Evolutionary conservation across 2,888 invertebrate species (phyloP).

Genomic region (Cephus spinipes): DNA sequence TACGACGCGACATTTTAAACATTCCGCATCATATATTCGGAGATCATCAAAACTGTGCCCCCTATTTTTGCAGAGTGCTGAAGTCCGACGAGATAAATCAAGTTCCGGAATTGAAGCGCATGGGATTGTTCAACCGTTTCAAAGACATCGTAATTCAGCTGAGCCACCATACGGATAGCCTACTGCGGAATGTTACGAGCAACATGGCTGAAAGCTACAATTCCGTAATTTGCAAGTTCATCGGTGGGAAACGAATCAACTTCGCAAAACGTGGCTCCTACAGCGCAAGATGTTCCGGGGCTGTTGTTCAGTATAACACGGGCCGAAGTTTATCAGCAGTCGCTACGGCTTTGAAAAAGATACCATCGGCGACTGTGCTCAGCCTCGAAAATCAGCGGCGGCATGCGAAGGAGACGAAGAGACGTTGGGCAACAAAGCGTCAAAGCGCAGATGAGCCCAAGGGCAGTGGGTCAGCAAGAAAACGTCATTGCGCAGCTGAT

Average conservation of each 20-base stretch:
- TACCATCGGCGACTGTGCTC: too few species aligned
- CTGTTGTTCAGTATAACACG: too few species aligned
- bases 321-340: too few species aligned
- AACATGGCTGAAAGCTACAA: conserved; percentile 26
- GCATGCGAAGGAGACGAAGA: too few species aligned
- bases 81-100: not conserved
- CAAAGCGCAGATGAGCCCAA: too few species aligned
- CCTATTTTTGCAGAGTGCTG: not conserved
- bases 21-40: conserved; percentile 23
- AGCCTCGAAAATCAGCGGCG: too few species aligned
- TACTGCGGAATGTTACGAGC: conserved; percentile 19
- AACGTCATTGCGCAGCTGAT: too few species aligned
- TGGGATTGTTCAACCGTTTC: not conserved
- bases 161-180: conserved; percentile 14
- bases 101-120: not conserved
- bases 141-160: conserved; percentile 4
- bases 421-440: too few species aligned
- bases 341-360: too few species aligned
- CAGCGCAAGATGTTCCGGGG: too few species aligned
- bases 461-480: too few species aligned
- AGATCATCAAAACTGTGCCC: conserved; percentile 14
- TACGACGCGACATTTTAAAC: conserved; percentile 16
- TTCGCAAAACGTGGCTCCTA: conserved; percentile 2
- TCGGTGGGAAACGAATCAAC: conserved; percentile 24
- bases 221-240: conserved; percentile 22